Conservation (phyloP, 2,113 vertebrate species). For the Mesocricetus auratus region DNA sequence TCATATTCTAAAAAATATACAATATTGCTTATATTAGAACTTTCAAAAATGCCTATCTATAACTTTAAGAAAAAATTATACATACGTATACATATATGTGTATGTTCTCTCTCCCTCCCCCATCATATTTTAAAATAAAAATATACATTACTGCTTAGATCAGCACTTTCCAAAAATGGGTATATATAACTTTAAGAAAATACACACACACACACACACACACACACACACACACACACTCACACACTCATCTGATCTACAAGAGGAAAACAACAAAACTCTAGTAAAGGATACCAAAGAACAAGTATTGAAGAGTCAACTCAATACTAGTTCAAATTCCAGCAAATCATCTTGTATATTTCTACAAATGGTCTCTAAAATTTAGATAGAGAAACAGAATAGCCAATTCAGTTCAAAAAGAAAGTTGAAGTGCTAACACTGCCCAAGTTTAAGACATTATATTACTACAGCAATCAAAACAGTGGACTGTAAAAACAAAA, state of each 20-base stretch:
- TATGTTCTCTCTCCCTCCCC: no score
- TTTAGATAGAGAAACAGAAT: not conserved
- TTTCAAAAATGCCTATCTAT: not conserved
- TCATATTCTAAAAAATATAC: not conserved
- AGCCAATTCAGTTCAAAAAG: not conserved
- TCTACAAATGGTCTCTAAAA: not conserved
- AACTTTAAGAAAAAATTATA: not conserved
- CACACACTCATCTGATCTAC: not conserved
- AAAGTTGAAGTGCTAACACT: not conserved
- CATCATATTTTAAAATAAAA: no score
- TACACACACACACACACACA: no score
- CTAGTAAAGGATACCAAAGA: not conserved
- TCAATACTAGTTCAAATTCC: not conserved
- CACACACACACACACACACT: no score
- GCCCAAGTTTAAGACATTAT: not conserved
- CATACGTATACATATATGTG: not conserved
- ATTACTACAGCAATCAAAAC: not conserved
- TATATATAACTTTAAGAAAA: no score
- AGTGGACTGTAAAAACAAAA: not conserved
- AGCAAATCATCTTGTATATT: not conserved
- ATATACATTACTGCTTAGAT: no score
- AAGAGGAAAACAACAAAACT: not conserved
- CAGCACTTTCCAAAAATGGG: no score
- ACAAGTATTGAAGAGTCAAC: not conserved
- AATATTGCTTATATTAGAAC: not conserved